A percentile compares a stretch with the other conserved stretches of the same genome.
Conservation (phyloP, 2,888 invertebrate genomes). For the Bhutanitis thaidina region DNA sequence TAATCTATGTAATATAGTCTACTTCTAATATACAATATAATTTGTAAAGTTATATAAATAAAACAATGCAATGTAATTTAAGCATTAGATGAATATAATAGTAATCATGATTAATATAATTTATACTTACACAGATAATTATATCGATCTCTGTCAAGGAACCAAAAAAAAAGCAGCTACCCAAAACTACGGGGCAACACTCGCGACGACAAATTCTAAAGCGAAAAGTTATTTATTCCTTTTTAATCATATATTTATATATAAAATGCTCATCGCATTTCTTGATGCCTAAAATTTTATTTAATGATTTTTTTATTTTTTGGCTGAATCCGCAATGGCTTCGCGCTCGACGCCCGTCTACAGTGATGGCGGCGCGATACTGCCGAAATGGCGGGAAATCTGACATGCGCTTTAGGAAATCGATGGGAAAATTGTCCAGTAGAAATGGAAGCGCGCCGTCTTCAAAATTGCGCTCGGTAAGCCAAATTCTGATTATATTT, state of each 20-base stretch:
- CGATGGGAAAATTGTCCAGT: constrained; percentile 51
- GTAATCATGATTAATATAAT: background rate
- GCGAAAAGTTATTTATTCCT: background rate
- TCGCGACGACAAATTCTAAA: background rate
- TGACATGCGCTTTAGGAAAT: constrained; percentile 75
- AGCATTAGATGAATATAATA: too few species aligned
- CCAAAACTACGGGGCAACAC: constrained; percentile 5
- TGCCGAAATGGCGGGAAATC: constrained; percentile 50
- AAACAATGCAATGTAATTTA: too few species aligned
- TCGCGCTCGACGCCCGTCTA: constrained; percentile 27
- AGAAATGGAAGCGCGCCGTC: constrained; percentile 35
- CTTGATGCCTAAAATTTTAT: too few species aligned
- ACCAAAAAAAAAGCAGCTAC: background rate
- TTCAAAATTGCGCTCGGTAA: constrained; percentile 31
- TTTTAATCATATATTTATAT: too few species aligned
- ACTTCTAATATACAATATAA: too few species aligned
- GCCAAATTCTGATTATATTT: background rate
- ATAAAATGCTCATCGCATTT: too few species aligned
- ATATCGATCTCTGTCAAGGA: constrained; percentile 11
- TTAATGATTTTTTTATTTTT: background rate
- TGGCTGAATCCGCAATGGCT: constrained; percentile 25
- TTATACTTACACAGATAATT: constrained; percentile 17
- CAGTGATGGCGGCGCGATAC: constrained; percentile 41
- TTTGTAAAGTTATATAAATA: too few species aligned
- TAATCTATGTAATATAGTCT: too few species aligned